Evolutionary conservation across 2,797 vertebrate genomes (phyloP).

Genomic region (Streptopelia turtur): DNA sequence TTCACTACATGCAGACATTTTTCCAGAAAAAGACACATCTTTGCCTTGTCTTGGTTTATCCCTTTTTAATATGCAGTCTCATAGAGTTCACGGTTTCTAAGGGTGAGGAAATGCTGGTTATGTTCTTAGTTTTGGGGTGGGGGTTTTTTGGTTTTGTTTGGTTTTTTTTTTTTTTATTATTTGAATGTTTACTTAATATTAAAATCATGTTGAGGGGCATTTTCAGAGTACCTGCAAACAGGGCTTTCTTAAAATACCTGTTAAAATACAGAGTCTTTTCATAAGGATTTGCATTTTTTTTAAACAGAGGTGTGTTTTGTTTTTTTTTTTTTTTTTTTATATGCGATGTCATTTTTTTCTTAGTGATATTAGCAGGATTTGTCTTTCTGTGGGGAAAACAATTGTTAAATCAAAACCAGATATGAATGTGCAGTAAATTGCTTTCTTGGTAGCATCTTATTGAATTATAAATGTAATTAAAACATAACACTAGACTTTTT

Average conservation of each 20-base stretch:
- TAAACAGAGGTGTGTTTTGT: neutral
- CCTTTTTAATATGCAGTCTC: neutral
- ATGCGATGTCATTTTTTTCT: neutral
- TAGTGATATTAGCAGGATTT: neutral
- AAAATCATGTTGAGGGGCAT: constrained; percentile 8
- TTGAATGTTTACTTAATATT: constrained; percentile 4
- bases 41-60: neutral
- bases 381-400: neutral
- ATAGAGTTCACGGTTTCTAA: neutral
- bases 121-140: neutral
- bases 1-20: neutral
- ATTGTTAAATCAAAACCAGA: neutral
- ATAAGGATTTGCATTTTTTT: neutral
- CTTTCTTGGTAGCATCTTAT: neutral
- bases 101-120: neutral
- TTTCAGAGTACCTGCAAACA: constrained; percentile 62
- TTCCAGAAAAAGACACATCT: neutral
- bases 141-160: neutral
- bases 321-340: neutral
- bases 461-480: neutral
- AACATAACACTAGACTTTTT: neutral
- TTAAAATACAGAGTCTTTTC: neutral
- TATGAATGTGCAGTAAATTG: neutral
- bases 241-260: constrained; percentile 4
- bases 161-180: constrained; percentile 37